Conservation (phyloP, 1,140 invertebrate genomes). For the Papilio machaon region DNA sequence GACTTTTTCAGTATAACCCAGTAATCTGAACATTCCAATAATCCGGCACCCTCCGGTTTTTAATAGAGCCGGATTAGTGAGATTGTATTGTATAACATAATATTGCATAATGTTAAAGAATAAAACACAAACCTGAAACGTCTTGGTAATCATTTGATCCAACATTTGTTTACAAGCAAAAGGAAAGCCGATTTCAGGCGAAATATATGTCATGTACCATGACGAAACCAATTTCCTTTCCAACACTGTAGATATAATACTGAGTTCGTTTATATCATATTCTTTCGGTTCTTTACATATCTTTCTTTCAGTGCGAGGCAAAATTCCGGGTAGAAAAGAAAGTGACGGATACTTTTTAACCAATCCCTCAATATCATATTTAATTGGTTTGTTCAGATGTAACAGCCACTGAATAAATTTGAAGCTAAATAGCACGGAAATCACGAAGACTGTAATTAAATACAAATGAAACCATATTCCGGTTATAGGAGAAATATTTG, state of each 20-base stretch:
- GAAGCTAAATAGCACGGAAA: constrained; percentile 69
- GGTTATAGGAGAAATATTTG: constrained; percentile 68
- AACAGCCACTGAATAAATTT: constrained; percentile 75
- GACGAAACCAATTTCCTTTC: constrained; percentile 77
- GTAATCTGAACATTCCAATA: too few species aligned
- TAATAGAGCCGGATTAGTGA: too few species aligned
- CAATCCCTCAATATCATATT: constrained; percentile 62
- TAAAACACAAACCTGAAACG: constrained; percentile 67
- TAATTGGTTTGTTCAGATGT: constrained; percentile 71
- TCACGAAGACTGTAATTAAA: constrained; percentile 61
- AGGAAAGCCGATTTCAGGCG: constrained; percentile 78
- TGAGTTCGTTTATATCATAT: constrained; percentile 74
- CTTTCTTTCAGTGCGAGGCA: constrained; percentile 52
- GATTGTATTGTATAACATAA: too few species aligned
- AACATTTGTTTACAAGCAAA: constrained; percentile 80
- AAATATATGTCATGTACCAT: constrained; percentile 78
- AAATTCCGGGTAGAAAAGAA: constrained; percentile 48
- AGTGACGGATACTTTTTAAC: constrained; percentile 61
- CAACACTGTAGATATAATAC: constrained; percentile 74
- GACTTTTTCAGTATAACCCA: too few species aligned
- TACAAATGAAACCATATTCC: constrained; percentile 74
- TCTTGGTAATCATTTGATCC: constrained; percentile 79
- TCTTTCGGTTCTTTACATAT: constrained; percentile 53
- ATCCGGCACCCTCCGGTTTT: too few species aligned
- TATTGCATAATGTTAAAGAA: background rate